Conservation (phyloP, 2,888 invertebrate genomes). For the Melitaea athalia region DNA sequence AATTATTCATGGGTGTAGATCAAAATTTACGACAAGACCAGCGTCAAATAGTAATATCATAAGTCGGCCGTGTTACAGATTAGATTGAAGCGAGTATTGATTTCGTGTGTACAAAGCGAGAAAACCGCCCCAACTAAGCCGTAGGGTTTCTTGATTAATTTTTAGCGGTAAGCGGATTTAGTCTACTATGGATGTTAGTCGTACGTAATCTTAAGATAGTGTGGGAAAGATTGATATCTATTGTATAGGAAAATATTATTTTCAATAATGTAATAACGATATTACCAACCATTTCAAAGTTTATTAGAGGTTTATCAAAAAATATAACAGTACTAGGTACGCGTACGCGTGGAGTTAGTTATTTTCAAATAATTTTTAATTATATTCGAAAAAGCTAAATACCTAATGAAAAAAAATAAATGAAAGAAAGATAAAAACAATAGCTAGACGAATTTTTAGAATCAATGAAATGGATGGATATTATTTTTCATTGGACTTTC, state of each 20-base stretch:
- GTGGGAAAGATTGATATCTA: slow-evolving; percentile 26
- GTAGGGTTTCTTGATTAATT: slow-evolving; percentile 68
- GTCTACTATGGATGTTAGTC: slow-evolving; percentile 45
- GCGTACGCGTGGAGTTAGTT: too few relatives aligned
- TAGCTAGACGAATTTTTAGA: too few relatives aligned
- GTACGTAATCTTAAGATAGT: slow-evolving; percentile 39
- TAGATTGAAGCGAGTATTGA: slow-evolving; percentile 36
- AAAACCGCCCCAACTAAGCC: slow-evolving; percentile 48
- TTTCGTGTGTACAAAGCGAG: slow-evolving; percentile 41
- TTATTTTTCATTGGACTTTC: too few relatives aligned
- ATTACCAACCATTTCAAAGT: too few relatives aligned
- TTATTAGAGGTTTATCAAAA: too few relatives aligned
- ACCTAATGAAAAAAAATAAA: too few relatives aligned
- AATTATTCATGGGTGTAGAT: too few relatives aligned
- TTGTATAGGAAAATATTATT: neutral
- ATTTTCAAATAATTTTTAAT: too few relatives aligned
- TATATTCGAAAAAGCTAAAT: too few relatives aligned
- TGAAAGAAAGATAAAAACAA: too few relatives aligned
- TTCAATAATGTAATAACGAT: neutral
- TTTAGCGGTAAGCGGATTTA: slow-evolving; percentile 72
- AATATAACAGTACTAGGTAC: too few relatives aligned
- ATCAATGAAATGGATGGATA: too few relatives aligned
- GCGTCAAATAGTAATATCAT: slow-evolving; percentile 20
- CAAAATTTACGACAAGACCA: neutral
- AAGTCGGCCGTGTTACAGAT: slow-evolving; percentile 14